These are phyloP conservation scores for Drosophila elegans DNA, from an alignment of 1,140 invertebrate species.

Conservation along the genomic window DNA sequence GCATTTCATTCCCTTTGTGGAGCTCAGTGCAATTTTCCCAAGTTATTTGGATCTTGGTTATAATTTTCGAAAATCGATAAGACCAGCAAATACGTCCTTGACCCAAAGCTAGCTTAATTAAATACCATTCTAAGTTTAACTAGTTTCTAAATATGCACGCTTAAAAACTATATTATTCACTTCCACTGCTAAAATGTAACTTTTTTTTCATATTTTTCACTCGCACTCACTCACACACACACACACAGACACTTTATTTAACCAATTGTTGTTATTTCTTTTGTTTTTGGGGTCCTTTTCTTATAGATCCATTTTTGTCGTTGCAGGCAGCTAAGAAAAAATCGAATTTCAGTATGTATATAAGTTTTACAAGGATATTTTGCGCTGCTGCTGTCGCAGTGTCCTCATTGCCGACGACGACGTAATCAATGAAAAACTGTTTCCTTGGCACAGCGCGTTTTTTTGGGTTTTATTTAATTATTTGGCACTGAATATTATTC, in stretches of 20 bases:
- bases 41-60: not conserved
- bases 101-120: not conserved
- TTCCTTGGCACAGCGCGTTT: constrained; percentile 6
- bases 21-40: constrained; percentile 5
- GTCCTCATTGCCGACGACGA: constrained; percentile 46
- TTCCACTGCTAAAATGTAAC: not conserved
- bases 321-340: constrained; percentile 55
- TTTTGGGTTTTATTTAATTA: constrained; percentile 8
- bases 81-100: not conserved
- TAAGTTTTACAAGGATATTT: constrained; percentile 71
- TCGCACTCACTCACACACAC: not conserved
- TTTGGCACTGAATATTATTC: constrained; percentile 11
- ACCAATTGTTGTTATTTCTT: not conserved
- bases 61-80: constrained; percentile 22
- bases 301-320: constrained; percentile 22
- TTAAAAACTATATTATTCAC: not conserved
- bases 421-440: constrained; percentile 39
- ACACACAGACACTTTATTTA: constrained; percentile 3
- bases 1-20: not conserved
- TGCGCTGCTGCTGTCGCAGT: constrained; percentile 53
- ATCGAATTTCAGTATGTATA: constrained; percentile 77
- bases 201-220: not conserved
- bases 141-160: not conserved
- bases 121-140: not conserved
- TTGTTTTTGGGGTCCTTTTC: constrained; percentile 3